Conservation (phyloP, 2,888 invertebrate species). For the Campoletis raptor region DNA sequence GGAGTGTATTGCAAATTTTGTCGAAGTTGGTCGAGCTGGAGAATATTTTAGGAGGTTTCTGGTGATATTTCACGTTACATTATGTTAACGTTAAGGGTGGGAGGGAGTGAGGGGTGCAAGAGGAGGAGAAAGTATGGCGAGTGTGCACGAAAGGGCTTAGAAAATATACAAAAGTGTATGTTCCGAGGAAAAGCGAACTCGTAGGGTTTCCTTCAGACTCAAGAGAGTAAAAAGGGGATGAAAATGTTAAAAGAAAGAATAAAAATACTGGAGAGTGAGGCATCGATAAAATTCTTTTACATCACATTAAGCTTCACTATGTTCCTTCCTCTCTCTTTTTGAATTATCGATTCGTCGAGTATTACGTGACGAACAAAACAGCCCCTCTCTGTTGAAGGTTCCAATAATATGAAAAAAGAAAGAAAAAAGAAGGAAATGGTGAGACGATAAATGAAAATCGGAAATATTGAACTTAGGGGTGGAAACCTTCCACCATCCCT, state of each 20-base stretch:
- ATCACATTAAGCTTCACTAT: conserved; percentile 74
- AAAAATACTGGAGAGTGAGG: conserved; percentile 31
- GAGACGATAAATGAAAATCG: conserved; percentile 40
- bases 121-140: conserved; percentile 25
- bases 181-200: conserved; percentile 28
- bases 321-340: conserved; percentile 32
- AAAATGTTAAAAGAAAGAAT: conserved; percentile 15
- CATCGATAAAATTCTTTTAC: conserved; percentile 78
- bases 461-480: conserved; percentile 22
- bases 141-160: conserved; percentile 44
- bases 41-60: conserved; percentile 60
- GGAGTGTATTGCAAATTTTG: conserved; percentile 68
- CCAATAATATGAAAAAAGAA: conserved; percentile 3
- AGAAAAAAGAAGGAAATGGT: conserved; percentile 8
- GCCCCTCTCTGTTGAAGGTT: neutral
- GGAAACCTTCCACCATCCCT: neutral
- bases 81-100: conserved; percentile 70
- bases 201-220: conserved; percentile 36
- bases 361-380: conserved; percentile 15
- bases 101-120: neutral
- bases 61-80: conserved; percentile 71
- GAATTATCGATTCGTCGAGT: conserved; percentile 56
- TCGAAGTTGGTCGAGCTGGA: conserved; percentile 60
- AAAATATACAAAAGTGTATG: conserved; percentile 58
- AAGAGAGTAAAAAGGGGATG: conserved; percentile 7